Conservation (phyloP, 2,797 vertebrate species). For the Danio tinwini region DNA sequence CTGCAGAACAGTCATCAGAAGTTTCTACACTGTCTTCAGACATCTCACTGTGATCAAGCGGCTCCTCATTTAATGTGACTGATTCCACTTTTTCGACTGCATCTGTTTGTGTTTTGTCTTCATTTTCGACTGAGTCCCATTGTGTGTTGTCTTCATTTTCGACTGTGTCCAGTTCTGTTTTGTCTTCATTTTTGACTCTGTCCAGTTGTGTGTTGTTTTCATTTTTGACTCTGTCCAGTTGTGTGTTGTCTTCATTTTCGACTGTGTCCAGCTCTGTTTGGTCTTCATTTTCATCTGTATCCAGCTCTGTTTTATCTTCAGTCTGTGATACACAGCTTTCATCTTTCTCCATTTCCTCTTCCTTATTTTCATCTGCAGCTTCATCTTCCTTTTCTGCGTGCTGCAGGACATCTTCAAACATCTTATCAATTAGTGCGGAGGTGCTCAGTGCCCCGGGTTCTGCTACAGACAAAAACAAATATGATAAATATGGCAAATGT, state of each 20-base stretch:
- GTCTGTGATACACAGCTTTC: background rate
- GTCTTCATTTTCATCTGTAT: background rate
- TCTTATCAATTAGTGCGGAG: slow-evolving; percentile 76
- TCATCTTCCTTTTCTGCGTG: slow-evolving; percentile 67
- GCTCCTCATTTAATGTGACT: slow-evolving; percentile 21
- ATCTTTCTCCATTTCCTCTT: background rate
- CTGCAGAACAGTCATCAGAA: background rate
- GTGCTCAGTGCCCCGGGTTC: slow-evolving; percentile 71
- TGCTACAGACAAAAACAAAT: slow-evolving; percentile 46
- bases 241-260: slow-evolving; percentile 25
- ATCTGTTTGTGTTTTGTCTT: slow-evolving; percentile 31
- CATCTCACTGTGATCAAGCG: slow-evolving; percentile 35
- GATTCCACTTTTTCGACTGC: slow-evolving; percentile 15
- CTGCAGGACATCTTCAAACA: slow-evolving; percentile 81
- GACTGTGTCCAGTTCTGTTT: slow-evolving; percentile 36
- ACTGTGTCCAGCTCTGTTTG: slow-evolving; percentile 3
- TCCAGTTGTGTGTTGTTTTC: slow-evolving; percentile 49
- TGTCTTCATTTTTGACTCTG: slow-evolving; percentile 27
- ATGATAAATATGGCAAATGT: background rate
- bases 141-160: slow-evolving; percentile 28
- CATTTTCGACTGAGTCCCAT: background rate
- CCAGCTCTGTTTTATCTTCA: background rate
- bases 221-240: background rate
- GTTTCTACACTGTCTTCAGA: slow-evolving; percentile 23
- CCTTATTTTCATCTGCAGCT: slow-evolving; percentile 6